Evolutionary conservation across 2,888 invertebrate genomes (phyloP).

Genomic region (Cenopis cana): DNA sequence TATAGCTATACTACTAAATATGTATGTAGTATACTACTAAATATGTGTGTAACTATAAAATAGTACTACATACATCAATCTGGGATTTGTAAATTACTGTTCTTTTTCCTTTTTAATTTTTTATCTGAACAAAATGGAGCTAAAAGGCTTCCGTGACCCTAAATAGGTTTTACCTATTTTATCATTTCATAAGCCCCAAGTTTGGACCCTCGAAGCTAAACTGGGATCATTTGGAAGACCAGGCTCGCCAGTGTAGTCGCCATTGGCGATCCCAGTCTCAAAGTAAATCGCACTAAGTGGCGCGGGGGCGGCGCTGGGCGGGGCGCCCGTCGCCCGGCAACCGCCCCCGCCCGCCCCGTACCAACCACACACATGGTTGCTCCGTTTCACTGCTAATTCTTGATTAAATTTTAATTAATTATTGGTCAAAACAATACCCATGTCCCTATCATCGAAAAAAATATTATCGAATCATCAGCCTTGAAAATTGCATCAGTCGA

Average conservation of each 20-base stretch:
- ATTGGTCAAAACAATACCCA: conserved; percentile 7
- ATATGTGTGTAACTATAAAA: too few relatives aligned
- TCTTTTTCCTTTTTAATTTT: too few relatives aligned
- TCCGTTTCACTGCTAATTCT: conserved; percentile 39
- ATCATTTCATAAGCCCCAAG: conserved; percentile 32
- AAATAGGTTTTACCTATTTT: conserved; percentile 1
- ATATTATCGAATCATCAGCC: neutral
- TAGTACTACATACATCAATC: too few relatives aligned
- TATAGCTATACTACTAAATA: too few relatives aligned
- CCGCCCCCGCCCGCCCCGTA: conserved; percentile 60
- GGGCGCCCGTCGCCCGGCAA: conserved; percentile 76
- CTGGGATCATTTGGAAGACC: conserved; percentile 46
- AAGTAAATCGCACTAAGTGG: conserved; percentile 68
- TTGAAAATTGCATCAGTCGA: conserved; percentile 10
- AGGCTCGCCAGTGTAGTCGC: conserved; percentile 56
- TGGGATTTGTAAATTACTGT: too few relatives aligned
- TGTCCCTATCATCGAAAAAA: neutral
- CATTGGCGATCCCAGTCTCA: conserved; percentile 63
- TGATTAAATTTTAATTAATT: conserved; percentile 36
- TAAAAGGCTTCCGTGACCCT: neutral
- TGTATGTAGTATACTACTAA: too few relatives aligned
- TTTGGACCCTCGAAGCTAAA: conserved; percentile 29
- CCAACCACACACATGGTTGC: conserved; percentile 44
- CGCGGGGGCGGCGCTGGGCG: conserved; percentile 68
- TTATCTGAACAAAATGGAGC: too few relatives aligned